Evolutionary conservation across 2,797 vertebrate species (phyloP).

Genomic region (Ctenopoma kingsleyae): DNA sequence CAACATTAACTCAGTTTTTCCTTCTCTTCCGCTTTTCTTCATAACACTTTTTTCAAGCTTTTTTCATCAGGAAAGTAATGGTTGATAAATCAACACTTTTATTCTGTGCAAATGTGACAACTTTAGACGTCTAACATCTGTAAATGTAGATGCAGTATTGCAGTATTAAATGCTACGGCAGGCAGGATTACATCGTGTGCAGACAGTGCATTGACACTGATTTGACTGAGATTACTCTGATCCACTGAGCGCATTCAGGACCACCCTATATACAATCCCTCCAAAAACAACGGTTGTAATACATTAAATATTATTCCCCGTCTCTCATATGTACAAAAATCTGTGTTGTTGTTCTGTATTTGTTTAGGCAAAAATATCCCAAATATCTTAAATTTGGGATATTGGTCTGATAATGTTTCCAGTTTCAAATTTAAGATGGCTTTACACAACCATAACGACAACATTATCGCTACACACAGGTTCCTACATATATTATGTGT

Average conservation of each 20-base stretch:
- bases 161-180: slow-evolving; percentile 47
- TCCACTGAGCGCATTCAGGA: slow-evolving; percentile 50
- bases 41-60: not conserved
- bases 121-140: slow-evolving; percentile 10
- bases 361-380: slow-evolving; percentile 7
- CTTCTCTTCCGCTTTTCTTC: not conserved
- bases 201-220: slow-evolving; percentile 61
- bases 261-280: slow-evolving; percentile 27
- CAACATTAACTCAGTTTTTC: slow-evolving; percentile 1
- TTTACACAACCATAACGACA: slow-evolving; percentile 19
- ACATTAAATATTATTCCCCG: slow-evolving; percentile 18
- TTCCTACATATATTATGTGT: slow-evolving; percentile 9
- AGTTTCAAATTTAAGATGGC: not conserved
- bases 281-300: slow-evolving; percentile 14
- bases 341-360: no score
- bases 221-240: slow-evolving; percentile 74
- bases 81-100: not conserved
- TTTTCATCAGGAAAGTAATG: not conserved
- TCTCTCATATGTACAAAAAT: not conserved
- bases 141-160: slow-evolving; percentile 29
- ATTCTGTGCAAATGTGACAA: not conserved
- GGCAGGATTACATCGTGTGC: slow-evolving; percentile 62
- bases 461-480: not conserved
- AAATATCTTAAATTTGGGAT: slow-evolving; percentile 1
- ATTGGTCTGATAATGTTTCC: slow-evolving; percentile 9